Base-by-base conservation (phyloP, 2,797 vertebrate species). In the Cynodonichthys magdalenae region DNA sequence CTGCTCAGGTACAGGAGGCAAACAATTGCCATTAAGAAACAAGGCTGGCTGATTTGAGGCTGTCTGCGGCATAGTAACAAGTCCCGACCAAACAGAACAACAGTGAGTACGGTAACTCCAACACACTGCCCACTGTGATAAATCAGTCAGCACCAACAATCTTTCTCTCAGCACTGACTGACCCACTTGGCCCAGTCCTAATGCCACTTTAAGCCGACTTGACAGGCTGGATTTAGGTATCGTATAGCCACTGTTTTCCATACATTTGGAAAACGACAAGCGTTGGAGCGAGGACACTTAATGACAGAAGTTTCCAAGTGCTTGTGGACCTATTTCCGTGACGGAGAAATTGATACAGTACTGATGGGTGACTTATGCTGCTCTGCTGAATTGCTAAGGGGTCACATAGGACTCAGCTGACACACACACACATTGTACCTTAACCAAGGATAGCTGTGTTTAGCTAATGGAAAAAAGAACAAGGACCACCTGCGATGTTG, bases 241-340 rank as follows among this genome's bases (percentile, higher is more conserved):
- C 80, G 79, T 72, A 55, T 0, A 56, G 69, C 79, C 87, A 80
- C 62, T 84, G 87, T 89, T 90, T 91, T 86, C 82, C 80, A 72
- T 82, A 83, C 73, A 59, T 85, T 84, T 39, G 52, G 57, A 75
- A 88, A 87, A 83, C 19, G 29, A 60, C 66, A 53, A 59, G 57
- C 39, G 8, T 4, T 18, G 18, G 61, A 63, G 71, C 0, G 44
- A 53, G 63, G 71, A 71, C 11, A 51, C 74, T 74, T 71, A 54
- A 15, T 70, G 72, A 79, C 48, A 41, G 75, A 83, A 79, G 56
- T 79, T 90, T 90, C 81, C 70, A 44, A 87, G 76, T 58, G 69
- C 77, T 59, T 28, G 70, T 28, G 24, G 66, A 52, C 63, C 81
- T 89, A 87, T 90, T 90, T 86, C 72, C 66, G 46, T 65, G 50